phyloP scores from a whole-genome alignment of 2,797 vertebrate species.

The Hoplostethus mediterraneus region DNA sequence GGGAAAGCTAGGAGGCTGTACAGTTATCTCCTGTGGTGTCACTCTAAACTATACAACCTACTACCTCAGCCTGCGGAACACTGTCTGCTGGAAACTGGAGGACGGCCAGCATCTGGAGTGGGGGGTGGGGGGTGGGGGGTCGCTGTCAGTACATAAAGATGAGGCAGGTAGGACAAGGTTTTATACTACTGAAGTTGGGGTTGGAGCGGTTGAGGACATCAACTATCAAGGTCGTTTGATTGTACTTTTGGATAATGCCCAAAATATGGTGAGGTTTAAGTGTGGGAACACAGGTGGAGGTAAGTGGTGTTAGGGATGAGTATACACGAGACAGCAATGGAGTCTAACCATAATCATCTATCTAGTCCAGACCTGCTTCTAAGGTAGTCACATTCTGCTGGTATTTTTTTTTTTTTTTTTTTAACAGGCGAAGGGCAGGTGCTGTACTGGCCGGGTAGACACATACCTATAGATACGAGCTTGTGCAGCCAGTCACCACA shows the following conservation, averaged over 20 bases:
- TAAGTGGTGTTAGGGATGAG: conserved; percentile 26
- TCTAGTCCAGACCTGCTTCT: conserved; percentile 21
- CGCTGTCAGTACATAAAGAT: conserved; percentile 45
- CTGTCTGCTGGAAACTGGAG: conserved; percentile 54
- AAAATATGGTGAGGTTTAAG: conserved; percentile 3
- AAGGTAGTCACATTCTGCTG: conserved; percentile 14
- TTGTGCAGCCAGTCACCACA: conserved; percentile 96
- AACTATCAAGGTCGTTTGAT: not conserved
- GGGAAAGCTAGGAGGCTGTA: conserved; percentile 99
- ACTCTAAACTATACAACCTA: conserved; percentile 99
- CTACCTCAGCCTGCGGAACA: conserved; percentile 98
- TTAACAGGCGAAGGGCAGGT: conserved; percentile 41
- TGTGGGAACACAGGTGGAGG: conserved; percentile 5
- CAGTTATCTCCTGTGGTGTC: conserved; percentile 99
- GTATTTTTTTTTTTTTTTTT: not conserved
- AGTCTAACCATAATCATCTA: conserved; percentile 18
- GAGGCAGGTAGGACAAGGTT: conserved; percentile 33
- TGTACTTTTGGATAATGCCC: too few relatives aligned
- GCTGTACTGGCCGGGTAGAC: conserved; percentile 89
- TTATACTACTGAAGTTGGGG: not conserved
- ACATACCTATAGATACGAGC: conserved; percentile 99
- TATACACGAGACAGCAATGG: not conserved
- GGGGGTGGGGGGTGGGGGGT: conserved; percentile 63
- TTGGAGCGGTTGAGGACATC: conserved; percentile 7
- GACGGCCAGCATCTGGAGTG: not conserved